Base-by-base conservation (phyloP, 2,113 vertebrate genomes). In the Cebus imitator region DNA sequence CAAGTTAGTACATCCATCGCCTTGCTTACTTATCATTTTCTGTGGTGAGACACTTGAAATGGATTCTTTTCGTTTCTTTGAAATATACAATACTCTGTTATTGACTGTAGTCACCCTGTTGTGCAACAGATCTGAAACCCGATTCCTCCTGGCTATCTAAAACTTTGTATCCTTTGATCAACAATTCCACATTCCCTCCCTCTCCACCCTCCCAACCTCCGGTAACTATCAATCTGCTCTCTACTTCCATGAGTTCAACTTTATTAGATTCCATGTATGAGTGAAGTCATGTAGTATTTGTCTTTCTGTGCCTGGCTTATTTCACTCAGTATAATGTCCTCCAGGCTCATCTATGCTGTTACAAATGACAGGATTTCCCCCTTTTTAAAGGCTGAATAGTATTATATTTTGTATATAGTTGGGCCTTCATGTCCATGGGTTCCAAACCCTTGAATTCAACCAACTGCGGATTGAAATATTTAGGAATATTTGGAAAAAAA, bases 331-430 rank as follows among this genome's bases (percentile, higher is more conserved):
- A 40, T 72, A 86, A 91, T 91, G 73, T 80, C 73, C 25, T 52
- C 52, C 43, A 64, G 64, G 32, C 50, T 32, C 50, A 91, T 91
- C 32, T 8, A 70, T 57, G 20, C 50, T 79, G 76, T 93, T 58
- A 32, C 61, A 78, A 70, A 79, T 70, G 72, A 86, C 81, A 91
- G 10, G 45, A 57, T 80, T 91, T 80, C 10, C 40, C 40, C 37
- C 81, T 45, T 91, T 91, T 72, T 72, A 80, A 95, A 95, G 88
- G 40, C 73, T 91, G 37, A 86, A 48, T 72, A 72, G 75, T 91
- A 91, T 91, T 84, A 40, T 30, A n/a, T n/a, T 55, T 10, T 52
- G 30, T 76, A n/a, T 45, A n/a, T 32, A 76, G 43, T 45, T 76
- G 73, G 72, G 73, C 73, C 12, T 76, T 40, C 40, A 30, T 76